Base-by-base conservation (phyloP, 2,888 invertebrate genomes). In the Ametastegia equiseti region DNA sequence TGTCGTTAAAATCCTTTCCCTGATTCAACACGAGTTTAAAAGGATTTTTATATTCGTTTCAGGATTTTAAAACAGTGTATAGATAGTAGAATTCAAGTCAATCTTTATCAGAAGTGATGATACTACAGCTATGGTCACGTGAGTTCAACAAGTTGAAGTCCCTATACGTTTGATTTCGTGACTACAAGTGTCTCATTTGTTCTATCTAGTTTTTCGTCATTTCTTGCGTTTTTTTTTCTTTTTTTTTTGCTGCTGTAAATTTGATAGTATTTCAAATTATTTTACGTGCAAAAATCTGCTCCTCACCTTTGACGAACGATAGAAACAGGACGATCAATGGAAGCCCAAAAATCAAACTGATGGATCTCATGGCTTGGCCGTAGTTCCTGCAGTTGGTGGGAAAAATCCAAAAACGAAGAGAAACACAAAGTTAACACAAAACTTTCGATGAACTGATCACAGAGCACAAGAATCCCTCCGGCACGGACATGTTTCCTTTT, bases 111-210 rank as follows among this genome's bases (percentile, higher is more conserved):
- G 60, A n/a, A n/a, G n/a, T n/a, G n/a, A n/a, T n/a, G n/a, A n/a
- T n/a, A n/a, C n/a, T n/a, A n/a, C n/a, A n/a, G n/a, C n/a, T n/a
- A n/a, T 78, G 33, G 23, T 80, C 80, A 80, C 80, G 80, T 67
- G 80, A 80, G 50, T 80, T 80, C 69, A 80, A 80, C 80, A 80
- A 80, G 80, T 80, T 50, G 80, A 67, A 80, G 45, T 45, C 30
- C 60, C 0, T 15, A 15, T 30, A 60, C n/a, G 30, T 60, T 30
- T 13, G 60, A 33, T 33, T n/a, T 63, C n/a, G 33, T 15, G n/a
- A 27, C 1, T 23, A 27, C 23, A 47, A 47, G 15, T 50, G 3
- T 57, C 57, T 27, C 23, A 11, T 54, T 27, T 50, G 7, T 50
- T 54, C 2, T 54, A 54, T 54, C 19, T 23, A 60, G 30, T 39